Conservation (phyloP, 2,113 vertebrate genomes). For the Nibea albiflora region DNA sequence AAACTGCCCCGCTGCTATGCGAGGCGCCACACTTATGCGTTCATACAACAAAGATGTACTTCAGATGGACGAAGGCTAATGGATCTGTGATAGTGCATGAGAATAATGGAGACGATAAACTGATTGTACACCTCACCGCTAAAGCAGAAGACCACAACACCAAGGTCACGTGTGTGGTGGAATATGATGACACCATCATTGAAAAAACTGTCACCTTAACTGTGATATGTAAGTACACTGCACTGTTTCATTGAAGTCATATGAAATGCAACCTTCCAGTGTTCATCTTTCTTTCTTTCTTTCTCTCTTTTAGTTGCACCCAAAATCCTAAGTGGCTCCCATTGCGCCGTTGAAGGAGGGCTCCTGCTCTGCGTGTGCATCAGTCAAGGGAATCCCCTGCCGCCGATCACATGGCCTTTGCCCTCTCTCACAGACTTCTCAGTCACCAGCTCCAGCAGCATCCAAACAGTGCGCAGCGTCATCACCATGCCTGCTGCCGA, state of each 20-base stretch:
- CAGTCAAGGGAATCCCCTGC: slow-evolving; percentile 45
- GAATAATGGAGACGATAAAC: no score
- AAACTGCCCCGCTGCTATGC: accelerated
- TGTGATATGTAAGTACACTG: slow-evolving; percentile 38
- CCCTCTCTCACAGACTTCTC: slow-evolving; percentile 24
- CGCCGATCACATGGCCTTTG: slow-evolving; percentile 18
- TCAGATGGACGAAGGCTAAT: not conserved
- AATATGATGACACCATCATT: not conserved
- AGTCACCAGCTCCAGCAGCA: slow-evolving; percentile 1
- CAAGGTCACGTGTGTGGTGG: slow-evolving; percentile 41
- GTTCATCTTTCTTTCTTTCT: not conserved
- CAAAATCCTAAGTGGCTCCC: slow-evolving; percentile 14
- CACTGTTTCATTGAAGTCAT: not conserved
- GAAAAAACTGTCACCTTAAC: slow-evolving; percentile 32
- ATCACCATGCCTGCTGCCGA: slow-evolving; percentile 12
- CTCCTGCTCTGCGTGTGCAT: slow-evolving; percentile 33
- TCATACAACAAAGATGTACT: accelerated
- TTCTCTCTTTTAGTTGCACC: slow-evolving; percentile 17
- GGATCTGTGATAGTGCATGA: no score
- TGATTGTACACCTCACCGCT: not conserved
- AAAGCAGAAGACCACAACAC: slow-evolving; percentile 38
- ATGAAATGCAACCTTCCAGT: no score
- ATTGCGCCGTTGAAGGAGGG: slow-evolving; percentile 4
- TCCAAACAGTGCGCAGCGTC: slow-evolving; percentile 26
- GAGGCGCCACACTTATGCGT: not conserved